phyloP scores from a whole-genome alignment of 92 coral and sea anemone genomes.

The Palythoa grandis region DNA sequence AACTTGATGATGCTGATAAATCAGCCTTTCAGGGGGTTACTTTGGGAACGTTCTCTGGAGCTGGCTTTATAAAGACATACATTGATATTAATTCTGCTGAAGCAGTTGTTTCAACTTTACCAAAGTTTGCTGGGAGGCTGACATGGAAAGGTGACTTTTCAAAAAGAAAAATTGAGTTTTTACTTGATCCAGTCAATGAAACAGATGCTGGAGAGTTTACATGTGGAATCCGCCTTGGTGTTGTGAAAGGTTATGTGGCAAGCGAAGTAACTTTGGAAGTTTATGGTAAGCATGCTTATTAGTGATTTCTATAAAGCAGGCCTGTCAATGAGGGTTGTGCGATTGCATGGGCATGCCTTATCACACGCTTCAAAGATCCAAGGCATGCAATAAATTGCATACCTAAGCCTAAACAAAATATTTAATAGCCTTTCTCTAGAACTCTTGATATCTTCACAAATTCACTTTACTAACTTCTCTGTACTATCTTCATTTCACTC shows the following conservation, averaged over 20 bases:
- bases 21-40: neutral
- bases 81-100: neutral
- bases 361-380: too few relatives aligned
- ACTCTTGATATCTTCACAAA: too few relatives aligned
- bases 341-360: too few relatives aligned
- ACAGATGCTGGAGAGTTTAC: neutral
- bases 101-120: neutral
- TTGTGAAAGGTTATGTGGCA: neutral
- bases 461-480: too few relatives aligned
- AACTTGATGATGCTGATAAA: neutral
- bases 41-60: neutral
- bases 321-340: too few relatives aligned
- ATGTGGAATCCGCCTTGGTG: neutral
- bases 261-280: neutral
- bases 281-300: constrained; percentile 1
- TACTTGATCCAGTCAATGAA: neutral
- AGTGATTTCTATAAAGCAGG: too few relatives aligned
- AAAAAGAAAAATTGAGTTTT: neutral
- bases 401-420: too few relatives aligned
- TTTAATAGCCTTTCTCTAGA: too few relatives aligned
- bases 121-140: neutral
- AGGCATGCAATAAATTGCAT: too few relatives aligned
- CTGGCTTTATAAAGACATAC: neutral
- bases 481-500: too few relatives aligned
- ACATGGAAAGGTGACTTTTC: neutral